phyloP scores from a whole-genome alignment of 2,113 vertebrate species.

The Chloropsis cyanopogon region DNA sequence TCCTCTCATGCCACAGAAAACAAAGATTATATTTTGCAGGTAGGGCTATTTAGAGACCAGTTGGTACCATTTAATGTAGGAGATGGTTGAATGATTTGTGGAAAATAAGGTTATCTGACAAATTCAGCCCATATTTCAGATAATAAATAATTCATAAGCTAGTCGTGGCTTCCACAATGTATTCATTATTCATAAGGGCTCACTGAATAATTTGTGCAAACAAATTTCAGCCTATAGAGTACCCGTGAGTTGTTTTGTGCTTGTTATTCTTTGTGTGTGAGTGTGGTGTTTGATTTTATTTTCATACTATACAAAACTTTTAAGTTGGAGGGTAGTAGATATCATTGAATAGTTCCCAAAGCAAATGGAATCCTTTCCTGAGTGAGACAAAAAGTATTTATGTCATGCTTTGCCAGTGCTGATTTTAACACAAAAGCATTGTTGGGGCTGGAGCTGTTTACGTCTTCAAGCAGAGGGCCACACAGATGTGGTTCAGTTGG shows the following conservation, averaged over 20 bases:
- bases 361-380: neutral
- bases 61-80: constrained; percentile 32
- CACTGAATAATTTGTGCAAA: constrained; percentile 60
- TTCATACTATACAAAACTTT: neutral
- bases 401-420: neutral
- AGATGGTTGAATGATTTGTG: constrained; percentile 52
- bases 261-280: neutral
- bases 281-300: neutral
- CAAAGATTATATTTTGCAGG: constrained; percentile 16
- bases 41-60: neutral
- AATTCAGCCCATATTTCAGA: constrained; percentile 41
- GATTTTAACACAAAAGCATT: neutral
- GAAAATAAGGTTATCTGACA: constrained; percentile 61
- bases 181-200: constrained; percentile 58
- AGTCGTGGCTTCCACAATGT: constrained; percentile 28
- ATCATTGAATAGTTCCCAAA: neutral
- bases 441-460: neutral
- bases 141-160: constrained; percentile 59
- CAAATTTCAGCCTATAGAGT: constrained; percentile 51
- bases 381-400: neutral
- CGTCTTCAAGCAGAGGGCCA: neutral
- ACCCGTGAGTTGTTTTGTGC: neutral
- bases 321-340: neutral
- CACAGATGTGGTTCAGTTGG: neutral
- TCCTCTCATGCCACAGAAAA: neutral